Evolutionary conservation across 2,888 invertebrate genomes (phyloP).

Genomic region (Ashinkailepas kermadecensis): DNA sequence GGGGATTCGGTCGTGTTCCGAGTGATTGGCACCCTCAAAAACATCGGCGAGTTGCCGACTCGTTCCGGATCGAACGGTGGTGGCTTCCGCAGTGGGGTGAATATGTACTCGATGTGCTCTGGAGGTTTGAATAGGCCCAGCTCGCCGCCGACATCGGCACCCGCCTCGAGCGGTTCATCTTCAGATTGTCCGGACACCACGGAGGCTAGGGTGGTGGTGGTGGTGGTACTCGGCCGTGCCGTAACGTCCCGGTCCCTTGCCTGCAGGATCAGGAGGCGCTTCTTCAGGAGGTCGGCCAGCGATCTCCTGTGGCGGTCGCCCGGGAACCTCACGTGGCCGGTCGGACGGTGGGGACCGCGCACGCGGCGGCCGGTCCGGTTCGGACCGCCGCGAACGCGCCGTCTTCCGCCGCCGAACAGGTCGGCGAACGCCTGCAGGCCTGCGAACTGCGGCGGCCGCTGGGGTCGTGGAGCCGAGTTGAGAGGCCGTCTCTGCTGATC

Average conservation of each 20-base stretch:
- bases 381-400: neutral
- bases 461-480: neutral
- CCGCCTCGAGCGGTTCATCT: neutral
- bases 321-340: neutral
- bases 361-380: neutral
- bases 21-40: neutral
- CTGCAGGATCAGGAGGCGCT: neutral
- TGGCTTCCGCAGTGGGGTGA: neutral
- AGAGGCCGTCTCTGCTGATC: neutral
- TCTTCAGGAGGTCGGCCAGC: neutral
- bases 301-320: neutral
- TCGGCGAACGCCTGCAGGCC: neutral
- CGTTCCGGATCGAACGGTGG: neutral
- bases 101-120: neutral
- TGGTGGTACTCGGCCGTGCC: neutral
- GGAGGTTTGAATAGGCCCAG: neutral
- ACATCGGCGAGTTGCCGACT: neutral
- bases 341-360: neutral
- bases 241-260: neutral
- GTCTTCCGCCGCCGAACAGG: neutral
- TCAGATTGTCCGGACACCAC: neutral
- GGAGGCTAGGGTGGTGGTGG: neutral
- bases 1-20: slow-evolving; percentile 1
- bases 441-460: neutral
- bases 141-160: neutral